Evolutionary conservation across 37 sponge, comb jelly and placozoan species (phyloP).

Genomic region (Chondrosia reniformis): DNA sequence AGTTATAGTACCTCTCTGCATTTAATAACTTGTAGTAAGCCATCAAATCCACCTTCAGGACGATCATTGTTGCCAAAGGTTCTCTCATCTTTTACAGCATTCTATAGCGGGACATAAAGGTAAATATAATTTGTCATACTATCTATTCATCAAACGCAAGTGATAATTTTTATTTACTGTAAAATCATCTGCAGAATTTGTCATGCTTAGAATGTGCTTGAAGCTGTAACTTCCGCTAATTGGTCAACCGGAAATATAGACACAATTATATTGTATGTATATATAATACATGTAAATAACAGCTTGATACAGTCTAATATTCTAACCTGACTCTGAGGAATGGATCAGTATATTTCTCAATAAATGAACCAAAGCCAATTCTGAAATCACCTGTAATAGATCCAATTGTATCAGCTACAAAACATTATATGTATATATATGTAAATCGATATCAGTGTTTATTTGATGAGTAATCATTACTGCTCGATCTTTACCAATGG

Average conservation of each 20-base stretch:
- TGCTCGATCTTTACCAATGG: neutral
- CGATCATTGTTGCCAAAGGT: constrained; percentile 42
- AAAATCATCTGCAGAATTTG: neutral
- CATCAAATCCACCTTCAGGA: constrained; percentile 31
- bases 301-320: neutral
- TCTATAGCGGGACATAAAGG: too few relatives aligned
- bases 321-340: constrained; percentile 4
- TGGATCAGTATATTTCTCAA: constrained; percentile 38
- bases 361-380: constrained; percentile 57
- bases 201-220: constrained; percentile 3
- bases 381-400: constrained; percentile 25
- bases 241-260: neutral
- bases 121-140: too few relatives aligned
- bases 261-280: too few relatives aligned
- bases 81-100: constrained; percentile 8
- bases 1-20: constrained; percentile 6
- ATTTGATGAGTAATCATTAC: too few relatives aligned
- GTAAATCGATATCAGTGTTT: too few relatives aligned
- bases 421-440: neutral
- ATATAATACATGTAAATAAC: too few relatives aligned
- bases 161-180: neutral
- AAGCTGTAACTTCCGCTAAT: neutral
- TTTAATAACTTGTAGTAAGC: constrained; percentile 5
- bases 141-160: neutral
- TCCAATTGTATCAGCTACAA: constrained; percentile 17